Base-by-base conservation (phyloP, 2,113 vertebrate species). In the Oryzias javanicus region DNA sequence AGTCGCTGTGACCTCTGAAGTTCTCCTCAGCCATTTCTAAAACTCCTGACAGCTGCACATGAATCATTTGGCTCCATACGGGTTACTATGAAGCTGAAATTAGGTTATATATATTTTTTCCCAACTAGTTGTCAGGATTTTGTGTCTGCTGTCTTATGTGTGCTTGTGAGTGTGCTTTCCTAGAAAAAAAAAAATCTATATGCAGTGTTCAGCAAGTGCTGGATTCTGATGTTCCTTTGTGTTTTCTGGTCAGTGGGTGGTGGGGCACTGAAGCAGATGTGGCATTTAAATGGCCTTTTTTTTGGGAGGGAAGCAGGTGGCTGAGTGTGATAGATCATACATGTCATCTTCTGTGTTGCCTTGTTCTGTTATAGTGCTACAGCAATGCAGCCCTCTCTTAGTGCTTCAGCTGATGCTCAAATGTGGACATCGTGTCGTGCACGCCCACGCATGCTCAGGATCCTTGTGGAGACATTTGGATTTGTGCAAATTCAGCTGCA, bases 281-380 rank as follows among this genome's bases (percentile, higher is more conserved):
- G 83, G 80, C 79, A 83, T 89, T 88, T 89, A 85, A 87, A 80
- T 83, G 83, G 83, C 78, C 79, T 85, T 84, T 62, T 86, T 85
- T 84, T 80, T 53, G 74, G 71, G 81, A 79, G 55, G 74, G 84
- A 79, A 81, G 84, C 88, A 89, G 88, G 88, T 90, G 87, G 82
- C 79, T 66, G 74, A 79, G 79, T 74, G 81, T 88, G 82, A 88
- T 88, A 82, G 76, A 87, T 86, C 68, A 70, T 77, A 72, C 71
- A 66, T 74, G 78, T 81, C 86, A 82, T 84, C 61, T 56, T 51
- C 49, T 73, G 63, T 74, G 79, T 55, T 22, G 80, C 79, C 82
- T 72, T 75, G 71, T 77, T 84, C 80, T 72, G 68, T 79, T 64
- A 80, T 81, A 83, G 63, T 42, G 55, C 59, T 17, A 55, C 55